Evolutionary conservation across 37 sponge, comb jelly and placozoan genomes (phyloP).

Genomic region (Diacarnus erythraeanus): DNA sequence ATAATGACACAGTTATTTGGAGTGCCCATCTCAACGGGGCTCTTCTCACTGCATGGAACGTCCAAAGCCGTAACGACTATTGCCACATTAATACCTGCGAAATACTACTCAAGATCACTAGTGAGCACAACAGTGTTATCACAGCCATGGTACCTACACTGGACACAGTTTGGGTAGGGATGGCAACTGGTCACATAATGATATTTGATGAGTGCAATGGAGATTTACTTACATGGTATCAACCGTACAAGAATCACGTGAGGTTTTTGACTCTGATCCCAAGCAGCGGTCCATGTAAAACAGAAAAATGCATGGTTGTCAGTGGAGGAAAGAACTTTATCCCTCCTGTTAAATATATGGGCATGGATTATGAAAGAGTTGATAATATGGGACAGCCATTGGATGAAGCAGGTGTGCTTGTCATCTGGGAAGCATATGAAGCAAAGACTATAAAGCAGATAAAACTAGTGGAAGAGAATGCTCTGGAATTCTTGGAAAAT

Average conservation of each 20-base stretch:
- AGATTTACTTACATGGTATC: conserved; percentile 34
- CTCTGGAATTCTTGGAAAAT: conserved; percentile 19
- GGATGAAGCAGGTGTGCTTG: conserved; percentile 39
- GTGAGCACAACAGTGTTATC: conserved; percentile 32
- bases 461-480: conserved; percentile 22
- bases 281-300: conserved; percentile 50
- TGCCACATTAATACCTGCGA: conserved; percentile 30
- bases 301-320: conserved; percentile 63
- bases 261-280: conserved; percentile 47
- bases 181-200: conserved; percentile 73
- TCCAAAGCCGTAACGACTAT: conserved; percentile 18
- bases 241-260: conserved; percentile 50
- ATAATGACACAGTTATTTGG: conserved; percentile 53
- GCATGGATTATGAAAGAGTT: background rate
- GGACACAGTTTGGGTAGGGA: conserved; percentile 81
- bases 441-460: conserved; percentile 57
- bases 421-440: conserved; percentile 72
- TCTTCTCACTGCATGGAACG: conserved; percentile 58
- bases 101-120: background rate
- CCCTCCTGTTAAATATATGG: background rate
- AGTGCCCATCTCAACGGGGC: conserved; percentile 61
- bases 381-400: conserved; percentile 25
- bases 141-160: conserved; percentile 59
- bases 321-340: conserved; percentile 59
- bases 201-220: conserved; percentile 45